These are phyloP conservation scores for Alaudala cheleensis DNA, from an alignment of 2,113 vertebrate species.

Conservation along the genomic window DNA sequence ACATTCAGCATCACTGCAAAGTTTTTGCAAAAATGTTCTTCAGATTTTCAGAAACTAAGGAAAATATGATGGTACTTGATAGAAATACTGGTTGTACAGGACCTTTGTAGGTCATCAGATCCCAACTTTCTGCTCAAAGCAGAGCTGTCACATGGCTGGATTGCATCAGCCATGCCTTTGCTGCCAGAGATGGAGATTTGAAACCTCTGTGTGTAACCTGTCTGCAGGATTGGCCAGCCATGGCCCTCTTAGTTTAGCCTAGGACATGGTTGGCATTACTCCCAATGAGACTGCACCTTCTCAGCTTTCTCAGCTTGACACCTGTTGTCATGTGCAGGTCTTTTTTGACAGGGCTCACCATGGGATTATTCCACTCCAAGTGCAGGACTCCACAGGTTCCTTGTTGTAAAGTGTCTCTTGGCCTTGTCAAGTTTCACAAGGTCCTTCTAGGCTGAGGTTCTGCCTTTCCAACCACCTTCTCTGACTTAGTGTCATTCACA, in stretches of 20 bases:
- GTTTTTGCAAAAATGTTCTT: background rate
- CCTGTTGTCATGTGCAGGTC: accelerated
- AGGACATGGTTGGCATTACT: background rate
- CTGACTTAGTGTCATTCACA: accelerated
- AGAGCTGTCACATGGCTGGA: background rate
- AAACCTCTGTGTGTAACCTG: background rate
- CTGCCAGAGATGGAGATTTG: background rate
- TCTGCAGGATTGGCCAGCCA: background rate
- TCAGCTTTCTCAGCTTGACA: background rate
- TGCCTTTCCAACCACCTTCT: background rate
- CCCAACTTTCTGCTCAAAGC: background rate
- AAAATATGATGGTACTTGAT: background rate
- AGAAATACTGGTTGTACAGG: background rate
- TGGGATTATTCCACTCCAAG: background rate
- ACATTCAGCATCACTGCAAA: background rate
- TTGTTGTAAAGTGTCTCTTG: background rate
- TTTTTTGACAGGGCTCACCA: background rate
- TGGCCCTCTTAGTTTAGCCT: background rate
- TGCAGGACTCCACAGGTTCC: background rate
- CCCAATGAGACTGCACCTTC: background rate
- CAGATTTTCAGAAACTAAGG: background rate
- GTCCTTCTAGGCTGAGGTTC: background rate
- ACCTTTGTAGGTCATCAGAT: background rate
- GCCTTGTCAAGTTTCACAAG: background rate
- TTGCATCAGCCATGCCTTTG: background rate